Evolutionary conservation across 2,113 vertebrate genomes (phyloP).

Genomic region (Vombatus ursinus): DNA sequence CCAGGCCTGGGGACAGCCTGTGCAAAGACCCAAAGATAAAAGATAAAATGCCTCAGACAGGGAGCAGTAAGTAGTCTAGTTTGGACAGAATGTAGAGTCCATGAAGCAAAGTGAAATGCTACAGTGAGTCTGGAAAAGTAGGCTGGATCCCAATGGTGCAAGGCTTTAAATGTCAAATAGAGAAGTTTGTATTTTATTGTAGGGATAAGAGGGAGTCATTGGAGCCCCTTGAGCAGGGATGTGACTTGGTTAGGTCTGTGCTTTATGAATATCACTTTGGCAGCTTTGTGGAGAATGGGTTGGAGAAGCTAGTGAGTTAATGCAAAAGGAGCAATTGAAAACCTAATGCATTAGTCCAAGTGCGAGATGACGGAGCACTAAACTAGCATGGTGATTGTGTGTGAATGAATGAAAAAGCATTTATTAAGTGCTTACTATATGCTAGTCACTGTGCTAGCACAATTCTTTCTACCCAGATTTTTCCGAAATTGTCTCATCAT

Average conservation of each 20-base stretch:
- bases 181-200: neutral
- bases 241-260: neutral
- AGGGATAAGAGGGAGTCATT: neutral
- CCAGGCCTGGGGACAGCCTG: neutral
- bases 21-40: neutral
- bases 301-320: neutral
- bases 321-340: neutral
- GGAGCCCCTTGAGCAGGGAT: neutral
- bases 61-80: neutral
- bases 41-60: neutral
- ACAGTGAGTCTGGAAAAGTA: neutral
- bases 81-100: neutral
- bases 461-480: neutral
- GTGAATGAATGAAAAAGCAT: neutral
- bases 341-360: neutral
- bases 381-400: neutral
- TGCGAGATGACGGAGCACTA: neutral
- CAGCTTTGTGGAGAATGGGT: neutral
- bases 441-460: neutral
- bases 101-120: neutral
- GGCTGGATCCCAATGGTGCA: neutral
- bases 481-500: neutral
- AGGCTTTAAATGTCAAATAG: neutral
- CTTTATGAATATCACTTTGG: neutral
- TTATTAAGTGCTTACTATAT: neutral